Evolutionary conservation across 2,888 invertebrate genomes (phyloP).

Genomic region (Ectobius pallidus): DNA sequence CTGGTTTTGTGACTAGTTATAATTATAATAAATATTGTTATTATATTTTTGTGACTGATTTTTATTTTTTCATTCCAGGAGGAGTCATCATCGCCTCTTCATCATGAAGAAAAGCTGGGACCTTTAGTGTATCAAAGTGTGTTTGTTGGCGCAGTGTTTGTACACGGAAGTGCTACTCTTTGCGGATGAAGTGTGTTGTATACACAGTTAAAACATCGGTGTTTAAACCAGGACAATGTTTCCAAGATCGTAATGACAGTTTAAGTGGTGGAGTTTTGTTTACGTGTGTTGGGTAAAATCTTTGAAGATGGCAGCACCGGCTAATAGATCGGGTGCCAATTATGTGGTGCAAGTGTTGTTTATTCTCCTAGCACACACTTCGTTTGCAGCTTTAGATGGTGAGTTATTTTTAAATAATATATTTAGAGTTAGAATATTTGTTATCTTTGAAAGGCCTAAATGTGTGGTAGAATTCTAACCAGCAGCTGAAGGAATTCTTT

Average conservation of each 20-base stretch:
- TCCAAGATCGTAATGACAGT: background rate
- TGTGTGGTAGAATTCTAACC: no score
- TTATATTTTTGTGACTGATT: background rate
- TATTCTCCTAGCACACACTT: background rate
- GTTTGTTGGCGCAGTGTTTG: no score
- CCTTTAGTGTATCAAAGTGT: no score
- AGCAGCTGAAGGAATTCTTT: no score
- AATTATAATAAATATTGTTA: no score
- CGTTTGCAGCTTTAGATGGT: slow-evolving; percentile 23
- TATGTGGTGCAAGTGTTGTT: background rate
- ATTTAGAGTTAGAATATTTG: no score
- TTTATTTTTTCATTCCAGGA: slow-evolving; percentile 4
- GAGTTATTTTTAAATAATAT: no score
- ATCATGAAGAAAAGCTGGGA: background rate
- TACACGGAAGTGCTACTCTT: no score
- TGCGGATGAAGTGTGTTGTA: background rate
- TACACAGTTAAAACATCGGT: background rate
- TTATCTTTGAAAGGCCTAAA: no score
- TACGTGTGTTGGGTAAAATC: background rate
- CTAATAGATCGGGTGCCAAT: background rate
- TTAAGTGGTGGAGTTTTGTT: background rate
- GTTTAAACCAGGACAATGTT: background rate
- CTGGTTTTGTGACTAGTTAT: no score
- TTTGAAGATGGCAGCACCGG: slow-evolving; percentile 5
- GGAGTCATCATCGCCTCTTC: no score